Evolutionary conservation across 1,140 invertebrate genomes (phyloP).

Genomic region (Neodiprion lecontei): DNA sequence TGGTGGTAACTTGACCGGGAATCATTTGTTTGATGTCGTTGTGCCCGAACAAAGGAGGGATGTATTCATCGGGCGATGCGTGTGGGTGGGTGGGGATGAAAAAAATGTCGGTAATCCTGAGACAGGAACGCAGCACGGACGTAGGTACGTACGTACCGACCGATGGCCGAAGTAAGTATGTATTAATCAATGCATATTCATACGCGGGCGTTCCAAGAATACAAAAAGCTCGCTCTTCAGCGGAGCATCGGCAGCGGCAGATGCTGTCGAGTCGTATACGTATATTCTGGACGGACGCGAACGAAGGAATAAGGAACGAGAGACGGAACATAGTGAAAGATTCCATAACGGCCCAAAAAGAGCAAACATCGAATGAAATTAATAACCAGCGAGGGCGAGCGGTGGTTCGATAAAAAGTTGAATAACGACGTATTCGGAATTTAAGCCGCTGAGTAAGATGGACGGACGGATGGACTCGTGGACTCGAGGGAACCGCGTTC

Average conservation of each 20-base stretch:
- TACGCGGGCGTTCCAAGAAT: background rate
- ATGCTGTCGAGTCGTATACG: background rate
- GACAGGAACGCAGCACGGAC: no score
- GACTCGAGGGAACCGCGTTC: background rate
- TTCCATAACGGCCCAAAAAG: conserved; percentile 4
- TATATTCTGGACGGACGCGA: background rate
- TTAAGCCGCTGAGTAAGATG: conserved; percentile 48
- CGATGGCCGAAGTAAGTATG: background rate
- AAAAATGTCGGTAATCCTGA: no score
- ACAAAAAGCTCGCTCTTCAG: background rate
- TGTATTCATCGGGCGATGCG: no score
- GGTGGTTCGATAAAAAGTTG: conserved; percentile 41
- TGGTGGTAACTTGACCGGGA: no score
- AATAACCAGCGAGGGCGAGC: background rate
- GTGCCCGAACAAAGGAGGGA: no score
- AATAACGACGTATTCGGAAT: conserved; percentile 54
- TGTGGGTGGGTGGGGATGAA: no score
- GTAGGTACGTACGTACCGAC: no score
- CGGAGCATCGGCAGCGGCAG: background rate
- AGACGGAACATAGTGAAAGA: background rate
- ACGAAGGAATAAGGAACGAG: background rate
- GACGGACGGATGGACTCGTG: conserved; percentile 28
- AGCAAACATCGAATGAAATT: conserved; percentile 7
- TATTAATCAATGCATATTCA: conserved; percentile 6
- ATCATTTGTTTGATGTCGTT: no score